Base-by-base conservation (phyloP, 2,888 invertebrate species). In the Alcis repandata region DNA sequence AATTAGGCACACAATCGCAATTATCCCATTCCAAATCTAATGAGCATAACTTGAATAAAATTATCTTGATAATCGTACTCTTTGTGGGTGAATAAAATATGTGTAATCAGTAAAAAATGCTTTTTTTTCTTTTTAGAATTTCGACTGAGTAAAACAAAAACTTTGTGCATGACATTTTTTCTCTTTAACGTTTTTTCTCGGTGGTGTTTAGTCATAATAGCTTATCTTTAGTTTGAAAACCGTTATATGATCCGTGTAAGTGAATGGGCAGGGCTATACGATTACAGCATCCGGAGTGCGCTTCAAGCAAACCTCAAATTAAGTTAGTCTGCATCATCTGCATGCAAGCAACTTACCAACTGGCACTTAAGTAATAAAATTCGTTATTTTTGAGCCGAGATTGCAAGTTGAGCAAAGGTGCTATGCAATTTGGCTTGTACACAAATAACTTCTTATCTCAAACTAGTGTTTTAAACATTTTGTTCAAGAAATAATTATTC, bases 231-330 rank as follows among this genome's bases (percentile, higher is more conserved):
- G 70, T 74, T 68, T 72, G 71, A 72, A 78, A 65, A 66, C 67
- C 71, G 79, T 77, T 74, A 79, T 71, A 74, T 65, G 78, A 80
- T 76, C 70, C 70, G 66, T 77, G 71, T 79, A 79, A 81, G 78
- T 76, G 77, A 78, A 82, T 78, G 80, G 76, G 76, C 74, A 75
- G 76, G 66, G 72, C 71, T 77, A 78, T 80, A 78, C 74, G 71
- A 80, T 86, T 84, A 85, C 83, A 82, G 83, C 80, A 85, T 86
- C 85, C 84, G 81, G 82, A 78, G 77, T 69, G 71, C 69, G 70
- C 76, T 79, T 81, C 75, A 71, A 49, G 38, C 49, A 54, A 61
- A 62, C 49, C 58, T 62, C 53, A 67, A 62, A 62, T 67, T 59
- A 62, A 43, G 52, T 48, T 56, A n/a, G 62, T 46, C 58, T 62